These are phyloP conservation scores for Nanorana parkeri DNA, from an alignment of 2,113 vertebrate genomes.

Conservation along the genomic window DNA sequence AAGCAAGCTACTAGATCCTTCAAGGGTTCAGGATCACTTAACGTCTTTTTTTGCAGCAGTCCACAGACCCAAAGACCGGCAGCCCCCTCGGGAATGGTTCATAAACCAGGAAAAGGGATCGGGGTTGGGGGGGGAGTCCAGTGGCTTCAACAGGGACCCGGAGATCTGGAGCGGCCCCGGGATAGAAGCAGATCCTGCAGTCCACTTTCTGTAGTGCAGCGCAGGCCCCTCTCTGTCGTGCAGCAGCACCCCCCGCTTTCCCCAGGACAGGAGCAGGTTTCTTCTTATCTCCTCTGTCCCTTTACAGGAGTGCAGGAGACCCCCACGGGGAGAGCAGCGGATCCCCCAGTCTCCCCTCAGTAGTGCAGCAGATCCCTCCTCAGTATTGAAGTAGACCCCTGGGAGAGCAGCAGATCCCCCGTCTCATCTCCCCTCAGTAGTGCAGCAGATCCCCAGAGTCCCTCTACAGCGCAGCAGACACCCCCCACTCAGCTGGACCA, in stretches of 20 bases:
- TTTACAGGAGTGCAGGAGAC: not conserved
- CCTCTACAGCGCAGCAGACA: not conserved
- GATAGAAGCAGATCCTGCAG: not conserved
- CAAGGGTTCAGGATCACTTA: too few relatives aligned
- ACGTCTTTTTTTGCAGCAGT: too few relatives aligned
- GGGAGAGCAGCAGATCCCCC: not conserved
- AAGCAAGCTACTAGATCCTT: too few relatives aligned
- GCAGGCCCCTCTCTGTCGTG: too few relatives aligned
- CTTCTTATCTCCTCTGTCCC: too few relatives aligned
- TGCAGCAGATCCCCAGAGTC: not conserved
- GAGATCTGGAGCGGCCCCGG: not conserved
- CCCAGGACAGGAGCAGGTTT: not conserved
- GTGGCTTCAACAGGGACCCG: not conserved
- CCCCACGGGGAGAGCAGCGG: not conserved
- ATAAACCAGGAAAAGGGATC: too few relatives aligned
- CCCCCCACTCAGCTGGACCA: not conserved
- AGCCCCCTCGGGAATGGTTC: not conserved
- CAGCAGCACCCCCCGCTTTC: not conserved
- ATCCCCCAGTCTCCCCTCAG: not conserved
- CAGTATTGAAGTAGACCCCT: not conserved
- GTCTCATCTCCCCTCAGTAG: not conserved
- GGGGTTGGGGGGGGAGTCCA: not conserved
- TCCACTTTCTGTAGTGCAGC: not conserved
- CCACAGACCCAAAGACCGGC: too few relatives aligned
- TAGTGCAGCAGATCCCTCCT: not conserved